Evolutionary conservation across 2,113 vertebrate species (phyloP).

Genomic region (Nestor notabilis): DNA sequence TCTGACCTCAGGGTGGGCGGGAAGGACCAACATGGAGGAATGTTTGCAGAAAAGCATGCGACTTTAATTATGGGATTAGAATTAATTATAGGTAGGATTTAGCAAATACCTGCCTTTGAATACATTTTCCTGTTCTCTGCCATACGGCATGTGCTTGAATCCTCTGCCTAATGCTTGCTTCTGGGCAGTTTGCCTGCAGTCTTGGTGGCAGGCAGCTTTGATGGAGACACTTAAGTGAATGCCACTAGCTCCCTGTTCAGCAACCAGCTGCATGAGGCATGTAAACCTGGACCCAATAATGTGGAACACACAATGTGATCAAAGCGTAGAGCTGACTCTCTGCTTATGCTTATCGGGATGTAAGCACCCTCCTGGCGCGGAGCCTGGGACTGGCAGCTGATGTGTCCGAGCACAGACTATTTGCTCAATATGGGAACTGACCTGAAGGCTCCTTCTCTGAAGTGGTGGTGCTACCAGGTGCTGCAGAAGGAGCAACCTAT

Average conservation of each 20-base stretch:
- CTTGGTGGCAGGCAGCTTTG: constrained; percentile 6
- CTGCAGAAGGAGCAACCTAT: not conserved
- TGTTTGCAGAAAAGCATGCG: constrained; percentile 22
- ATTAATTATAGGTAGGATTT: constrained; percentile 47
- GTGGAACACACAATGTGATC: not conserved
- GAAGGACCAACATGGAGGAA: not conserved
- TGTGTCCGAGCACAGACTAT: fast-evolving
- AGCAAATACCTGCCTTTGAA: constrained; percentile 44
- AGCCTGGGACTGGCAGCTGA: fast-evolving
- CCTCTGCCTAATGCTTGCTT: constrained; percentile 15
- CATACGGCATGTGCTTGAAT: not conserved
- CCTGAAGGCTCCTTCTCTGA: not conserved
- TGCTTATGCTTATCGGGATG: fast-evolving
- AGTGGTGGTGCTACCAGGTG: fast-evolving
- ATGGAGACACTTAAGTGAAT: not conserved
- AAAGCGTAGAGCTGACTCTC: not conserved
- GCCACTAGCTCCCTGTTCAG: not conserved
- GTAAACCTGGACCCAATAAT: fast-evolving
- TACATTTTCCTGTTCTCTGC: constrained; percentile 15
- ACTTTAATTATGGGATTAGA: constrained; percentile 54
- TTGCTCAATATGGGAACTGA: not conserved
- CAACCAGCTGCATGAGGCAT: fast-evolving
- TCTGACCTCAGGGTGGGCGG: not conserved
- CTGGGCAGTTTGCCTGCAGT: constrained; percentile 20
- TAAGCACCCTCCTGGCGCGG: fast-evolving